Evolutionary conservation across 2,797 vertebrate genomes (phyloP).

Genomic region (Lemur catta): DNA sequence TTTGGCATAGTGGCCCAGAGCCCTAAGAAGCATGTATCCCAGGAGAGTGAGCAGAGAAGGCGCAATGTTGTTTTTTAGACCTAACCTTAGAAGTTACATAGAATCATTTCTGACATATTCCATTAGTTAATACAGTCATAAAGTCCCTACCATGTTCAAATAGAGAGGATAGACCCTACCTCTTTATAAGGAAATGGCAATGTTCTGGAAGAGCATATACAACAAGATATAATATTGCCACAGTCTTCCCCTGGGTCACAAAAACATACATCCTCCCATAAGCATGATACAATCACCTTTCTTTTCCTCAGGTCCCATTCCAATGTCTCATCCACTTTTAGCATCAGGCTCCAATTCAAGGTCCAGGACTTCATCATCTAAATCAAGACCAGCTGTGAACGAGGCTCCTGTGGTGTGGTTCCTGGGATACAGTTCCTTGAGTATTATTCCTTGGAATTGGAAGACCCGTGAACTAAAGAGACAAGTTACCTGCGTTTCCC

Average conservation of each 20-base stretch:
- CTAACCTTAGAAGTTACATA: background rate
- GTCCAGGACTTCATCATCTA: background rate
- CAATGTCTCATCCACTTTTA: background rate
- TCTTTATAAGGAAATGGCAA: background rate
- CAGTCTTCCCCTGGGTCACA: background rate
- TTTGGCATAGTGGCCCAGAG: background rate
- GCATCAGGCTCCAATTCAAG: background rate
- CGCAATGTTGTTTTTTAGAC: rapidly evolving
- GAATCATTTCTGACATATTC: background rate
- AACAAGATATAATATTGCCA: background rate
- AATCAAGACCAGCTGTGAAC: background rate
- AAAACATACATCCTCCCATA: background rate
- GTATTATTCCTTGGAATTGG: background rate
- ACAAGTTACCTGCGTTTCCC: background rate
- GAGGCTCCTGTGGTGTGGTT: background rate
- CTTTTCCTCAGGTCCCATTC: background rate
- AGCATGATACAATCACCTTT: background rate
- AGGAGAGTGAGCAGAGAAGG: background rate
- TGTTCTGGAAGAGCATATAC: background rate
- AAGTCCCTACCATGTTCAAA: background rate
- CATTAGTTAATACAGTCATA: background rate
- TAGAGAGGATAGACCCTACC: background rate
- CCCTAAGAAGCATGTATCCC: background rate
- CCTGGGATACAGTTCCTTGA: background rate
- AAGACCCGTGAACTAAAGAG: background rate